Base-by-base conservation (phyloP, 2,797 vertebrate genomes). In the Mionectes olivaceus region DNA sequence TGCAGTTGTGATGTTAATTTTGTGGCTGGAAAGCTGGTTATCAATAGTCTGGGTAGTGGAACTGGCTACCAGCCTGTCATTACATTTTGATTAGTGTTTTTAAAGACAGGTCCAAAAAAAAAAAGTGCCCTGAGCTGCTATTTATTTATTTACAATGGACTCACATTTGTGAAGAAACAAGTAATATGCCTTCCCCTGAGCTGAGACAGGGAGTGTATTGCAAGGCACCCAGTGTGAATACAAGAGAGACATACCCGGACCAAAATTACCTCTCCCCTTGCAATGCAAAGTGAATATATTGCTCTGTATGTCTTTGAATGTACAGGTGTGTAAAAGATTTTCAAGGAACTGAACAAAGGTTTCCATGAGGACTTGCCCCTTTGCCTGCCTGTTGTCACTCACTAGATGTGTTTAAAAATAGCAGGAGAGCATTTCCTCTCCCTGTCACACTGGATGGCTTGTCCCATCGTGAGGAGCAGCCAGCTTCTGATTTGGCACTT, bases 41-140 rank as follows among this genome's bases (percentile, higher is more conserved):
- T 91, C 91, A 93, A 61, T 50, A 76, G 59, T 90, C 91, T 94
- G 70, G 87, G 80, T 71, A 57, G 89, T 16, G 23, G 69, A 90
- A 59, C 74, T 92, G 91, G 41, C 93, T 94, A 94, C 84, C 84
- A 96, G 91, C 52, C 80, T 96, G 89, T 89, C 95, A 94, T 95
- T 96, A 93, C 80, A 79, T 94, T 96, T 96, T 10, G 74, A 94
- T 96, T 94, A 91, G 89, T 88, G 89, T 84, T 91, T 84, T 96
- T 93, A 88, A 89, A 90, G 83, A 96, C 37, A 52, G 27, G 21
- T 94, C 67, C 27, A 90, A 90, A 94, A 94, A 94, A 39, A 37
- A 37, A 91, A 74, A 77, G 71, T 79, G 83, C 91, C 91, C 77
- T 82, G 83, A 90, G 80, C 83, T 89, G 76, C 84, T 93, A 87